Conservation (phyloP, 53 echinoderm and acorn worm species). For the Echinarachnius parma region DNA sequence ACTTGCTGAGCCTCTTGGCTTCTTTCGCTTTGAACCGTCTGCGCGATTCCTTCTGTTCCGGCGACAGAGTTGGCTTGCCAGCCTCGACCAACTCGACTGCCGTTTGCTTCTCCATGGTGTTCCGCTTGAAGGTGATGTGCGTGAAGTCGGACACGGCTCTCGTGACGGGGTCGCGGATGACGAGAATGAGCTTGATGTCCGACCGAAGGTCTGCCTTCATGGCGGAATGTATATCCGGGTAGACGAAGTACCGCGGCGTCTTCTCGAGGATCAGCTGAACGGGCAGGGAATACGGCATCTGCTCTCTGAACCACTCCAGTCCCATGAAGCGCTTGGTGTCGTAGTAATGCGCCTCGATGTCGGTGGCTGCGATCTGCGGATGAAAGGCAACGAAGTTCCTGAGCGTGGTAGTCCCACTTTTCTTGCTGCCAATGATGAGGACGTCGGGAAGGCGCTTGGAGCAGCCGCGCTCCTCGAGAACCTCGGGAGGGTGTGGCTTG, state of each 20-base stretch:
- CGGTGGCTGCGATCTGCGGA: slow-evolving; percentile 44
- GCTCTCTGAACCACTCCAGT: slow-evolving; percentile 47
- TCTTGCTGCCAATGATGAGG: slow-evolving; percentile 49
- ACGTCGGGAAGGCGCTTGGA: slow-evolving; percentile 35
- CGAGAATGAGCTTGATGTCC: slow-evolving; percentile 35
- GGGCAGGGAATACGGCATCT: slow-evolving; percentile 49
- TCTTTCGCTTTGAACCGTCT: slow-evolving; percentile 13
- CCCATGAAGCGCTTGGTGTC: slow-evolving; percentile 37
- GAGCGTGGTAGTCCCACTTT: slow-evolving; percentile 49
- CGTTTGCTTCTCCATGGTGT: slow-evolving; percentile 1
- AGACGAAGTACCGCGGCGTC: slow-evolving; percentile 58
- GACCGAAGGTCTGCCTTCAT: slow-evolving; percentile 16
- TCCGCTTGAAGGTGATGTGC: slow-evolving; percentile 30
- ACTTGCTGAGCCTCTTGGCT: not conserved
- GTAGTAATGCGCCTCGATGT: slow-evolving; percentile 39
- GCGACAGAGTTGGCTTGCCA: slow-evolving; percentile 13
- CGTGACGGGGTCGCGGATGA: slow-evolving; percentile 40
- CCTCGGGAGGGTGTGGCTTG: not conserved
- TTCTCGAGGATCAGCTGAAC: slow-evolving; percentile 53
- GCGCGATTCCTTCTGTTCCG: slow-evolving; percentile 19
- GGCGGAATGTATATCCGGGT: slow-evolving; percentile 18
- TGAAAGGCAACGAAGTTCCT: slow-evolving; percentile 46
- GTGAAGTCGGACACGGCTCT: slow-evolving; percentile 49
- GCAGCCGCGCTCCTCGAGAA: slow-evolving; percentile 23
- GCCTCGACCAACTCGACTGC: not conserved